Base-by-base conservation (phyloP, 2,797 vertebrate species). In the Otus scops region DNA sequence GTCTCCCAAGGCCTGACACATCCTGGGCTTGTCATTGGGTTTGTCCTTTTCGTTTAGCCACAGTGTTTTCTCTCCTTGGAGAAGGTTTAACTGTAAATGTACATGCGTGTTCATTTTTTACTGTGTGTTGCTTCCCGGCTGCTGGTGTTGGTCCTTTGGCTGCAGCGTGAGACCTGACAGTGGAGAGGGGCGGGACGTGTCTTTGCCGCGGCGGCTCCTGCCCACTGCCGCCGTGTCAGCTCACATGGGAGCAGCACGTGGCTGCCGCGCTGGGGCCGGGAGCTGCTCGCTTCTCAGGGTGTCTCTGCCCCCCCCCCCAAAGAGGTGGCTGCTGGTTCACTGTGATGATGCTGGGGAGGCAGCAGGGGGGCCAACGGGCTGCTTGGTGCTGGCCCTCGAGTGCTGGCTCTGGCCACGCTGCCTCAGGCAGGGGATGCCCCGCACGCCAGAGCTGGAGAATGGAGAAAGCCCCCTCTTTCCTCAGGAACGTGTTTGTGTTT, bases 401-500 rank as follows among this genome's bases (percentile, higher is more conserved):
- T 18, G 21, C 64, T 9, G 4, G 54, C 69, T 60, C 38, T 24
- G 61, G 41, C 82, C 28, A 1, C 5, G 0, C 48, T 0, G 0
- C 36, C 78, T 45, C 63, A 5, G 22, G 32, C 50, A 27, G 15
- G 41, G 26, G 36, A 9, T 34, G 47, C 50, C 45, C 41, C 1
- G 0, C 32, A 2, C 27, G 47, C 54, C 8, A 2, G 17, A 59
- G 69, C 63, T 39, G 63, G 85, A 91, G 85, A 88, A 38, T 3
- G 20, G 86, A 88, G 94, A 78, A 94, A 89, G 57, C 75, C 94
- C 89, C 88, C 92, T 91, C 86, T 94, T 96, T 96, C 96, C 97
- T 97, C 97, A 97, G 97, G 97, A 96, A 97, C 4, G 39, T 94
- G 85, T 85, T 30, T 1, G 39, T 89, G 82, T 95, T 96, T 91